A percentile compares a stretch with the other conserved stretches of the same genome.
Conservation (phyloP, 2,888 invertebrate species). For the Papilio demoleus region DNA sequence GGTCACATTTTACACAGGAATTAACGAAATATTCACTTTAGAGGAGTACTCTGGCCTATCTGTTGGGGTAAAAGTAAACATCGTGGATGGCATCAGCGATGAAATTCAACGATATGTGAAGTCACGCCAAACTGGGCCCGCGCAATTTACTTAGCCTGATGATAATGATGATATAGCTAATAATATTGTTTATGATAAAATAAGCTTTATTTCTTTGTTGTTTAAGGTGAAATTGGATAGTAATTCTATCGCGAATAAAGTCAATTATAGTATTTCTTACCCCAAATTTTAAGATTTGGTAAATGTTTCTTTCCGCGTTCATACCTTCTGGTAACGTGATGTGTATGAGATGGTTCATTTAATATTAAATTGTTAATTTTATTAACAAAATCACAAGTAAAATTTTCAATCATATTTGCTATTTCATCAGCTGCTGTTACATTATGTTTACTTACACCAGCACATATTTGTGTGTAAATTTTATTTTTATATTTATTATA, state of each 20-base stretch:
- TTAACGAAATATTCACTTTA: no score
- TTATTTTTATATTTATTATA: constrained; percentile 33
- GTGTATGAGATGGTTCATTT: not conserved
- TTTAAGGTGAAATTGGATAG: no score
- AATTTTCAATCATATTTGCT: not conserved
- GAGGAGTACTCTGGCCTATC: no score
- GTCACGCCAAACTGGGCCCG: no score
- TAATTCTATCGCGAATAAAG: not conserved
- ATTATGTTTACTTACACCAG: not conserved
- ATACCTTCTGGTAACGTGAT: constrained; percentile 5
- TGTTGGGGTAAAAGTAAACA: no score
- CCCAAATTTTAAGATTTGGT: constrained; percentile 26
- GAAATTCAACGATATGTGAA: no score
- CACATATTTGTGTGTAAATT: not conserved
- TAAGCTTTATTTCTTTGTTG: no score
- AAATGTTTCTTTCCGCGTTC: not conserved
- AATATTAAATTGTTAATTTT: constrained; percentile 17
- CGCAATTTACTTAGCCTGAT: no score
- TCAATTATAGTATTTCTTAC: not conserved
- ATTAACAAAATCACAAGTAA: constrained; percentile 2
- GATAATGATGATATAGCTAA: no score
- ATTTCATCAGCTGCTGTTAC: not conserved
- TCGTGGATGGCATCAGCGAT: no score
- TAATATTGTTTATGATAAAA: no score
- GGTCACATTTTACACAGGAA: no score